Evolutionary conservation across 2,797 vertebrate genomes (phyloP).

Genomic region (Epinephelus coioides): DNA sequence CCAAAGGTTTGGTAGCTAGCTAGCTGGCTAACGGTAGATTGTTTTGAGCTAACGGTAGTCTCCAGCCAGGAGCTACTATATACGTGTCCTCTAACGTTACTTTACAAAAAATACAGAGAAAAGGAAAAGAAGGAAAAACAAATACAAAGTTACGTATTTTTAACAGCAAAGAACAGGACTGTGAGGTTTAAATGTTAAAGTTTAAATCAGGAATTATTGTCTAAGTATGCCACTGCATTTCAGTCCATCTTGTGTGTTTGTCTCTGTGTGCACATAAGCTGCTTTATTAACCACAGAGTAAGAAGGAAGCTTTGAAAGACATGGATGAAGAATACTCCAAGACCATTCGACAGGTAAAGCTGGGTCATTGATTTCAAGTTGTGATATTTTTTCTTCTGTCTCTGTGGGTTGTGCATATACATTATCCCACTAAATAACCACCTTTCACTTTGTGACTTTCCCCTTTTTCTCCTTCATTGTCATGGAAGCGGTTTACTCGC

Average conservation of each 20-base stretch:
- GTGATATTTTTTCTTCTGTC: not conserved
- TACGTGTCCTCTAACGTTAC: not conserved
- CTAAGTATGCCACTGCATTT: not conserved
- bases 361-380: not conserved
- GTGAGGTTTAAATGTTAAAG: not conserved
- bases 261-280: not conserved
- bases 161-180: not conserved
- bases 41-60: not conserved
- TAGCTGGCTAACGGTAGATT: not conserved
- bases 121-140: not conserved
- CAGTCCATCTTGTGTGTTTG: not conserved
- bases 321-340: constrained; percentile 50
- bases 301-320: not conserved
- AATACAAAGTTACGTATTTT: too few relatives aligned
- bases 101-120: not conserved
- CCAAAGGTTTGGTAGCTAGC: constrained; percentile 6
- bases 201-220: not conserved
- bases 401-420: not conserved
- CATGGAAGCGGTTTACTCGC: constrained; percentile 73
- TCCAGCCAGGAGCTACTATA: not conserved
- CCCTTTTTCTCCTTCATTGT: constrained; percentile 1
- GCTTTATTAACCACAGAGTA: not conserved
- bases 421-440: not conserved
- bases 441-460: not conserved
- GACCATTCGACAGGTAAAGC: constrained; percentile 54